phyloP scores from a whole-genome alignment of 2,113 vertebrate species.

The Cathartes aura region DNA sequence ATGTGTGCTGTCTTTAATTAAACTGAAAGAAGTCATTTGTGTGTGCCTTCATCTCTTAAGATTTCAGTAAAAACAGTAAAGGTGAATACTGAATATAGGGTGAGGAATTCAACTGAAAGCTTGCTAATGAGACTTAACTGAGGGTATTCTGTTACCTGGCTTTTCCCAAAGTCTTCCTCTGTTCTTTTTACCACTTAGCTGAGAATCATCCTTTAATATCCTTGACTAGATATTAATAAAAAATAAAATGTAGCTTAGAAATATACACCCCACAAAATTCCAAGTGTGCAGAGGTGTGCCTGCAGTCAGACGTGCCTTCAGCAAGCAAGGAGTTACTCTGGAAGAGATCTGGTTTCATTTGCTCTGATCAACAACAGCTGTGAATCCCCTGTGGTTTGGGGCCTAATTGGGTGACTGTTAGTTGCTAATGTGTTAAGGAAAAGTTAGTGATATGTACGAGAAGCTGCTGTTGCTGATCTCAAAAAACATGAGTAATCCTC shows the following conservation, averaged over 20 bases:
- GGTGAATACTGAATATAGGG: not conserved
- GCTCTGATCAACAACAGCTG: not conserved
- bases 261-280: not conserved
- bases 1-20: not conserved
- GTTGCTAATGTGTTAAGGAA: not conserved
- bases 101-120: not conserved
- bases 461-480: not conserved
- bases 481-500: not conserved
- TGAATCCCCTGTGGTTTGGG: not conserved
- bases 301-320: not conserved
- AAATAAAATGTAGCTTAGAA: not conserved
- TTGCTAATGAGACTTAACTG: not conserved
- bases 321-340: not conserved
- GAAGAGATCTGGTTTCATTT: not conserved
- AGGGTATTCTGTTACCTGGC: not conserved
- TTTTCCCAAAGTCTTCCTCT: not conserved
- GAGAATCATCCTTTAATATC: not conserved
- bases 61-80: not conserved
- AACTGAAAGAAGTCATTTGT: not conserved
- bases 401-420: not conserved
- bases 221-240: not conserved
- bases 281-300: accelerated
- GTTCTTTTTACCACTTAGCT: not conserved
- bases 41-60: not conserved
- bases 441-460: not conserved